Base-by-base conservation (phyloP, 2,797 vertebrate genomes). In the Muscicapa striata region DNA sequence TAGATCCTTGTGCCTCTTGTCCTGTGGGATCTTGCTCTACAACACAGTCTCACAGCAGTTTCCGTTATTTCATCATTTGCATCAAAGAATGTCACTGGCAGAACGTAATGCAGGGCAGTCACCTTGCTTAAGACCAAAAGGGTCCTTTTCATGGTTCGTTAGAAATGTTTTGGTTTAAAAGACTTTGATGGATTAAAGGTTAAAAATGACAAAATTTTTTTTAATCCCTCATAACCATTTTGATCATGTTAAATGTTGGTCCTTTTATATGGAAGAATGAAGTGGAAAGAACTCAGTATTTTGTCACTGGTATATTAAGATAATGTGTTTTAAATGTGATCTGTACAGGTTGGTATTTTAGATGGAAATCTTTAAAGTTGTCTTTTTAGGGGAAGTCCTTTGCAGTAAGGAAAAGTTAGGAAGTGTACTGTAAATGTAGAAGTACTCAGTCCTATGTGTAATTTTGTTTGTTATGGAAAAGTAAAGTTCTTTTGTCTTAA, bases 401-500 rank as follows among this genome's bases (percentile, higher is more conserved):
- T 88, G 89, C 93, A 97, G 93, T 97, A 92, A 95, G 85, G 90
- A 94, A 19, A 52, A 81, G 62, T 32, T 95, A 95, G 95, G 64
- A 96, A 93, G 74, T 78, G 52, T 95, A 83, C 90, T 97, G 95
- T 97, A 94, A 94, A 90, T 14, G 89, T 97, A 92, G 96, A 92
- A 92, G 89, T 93, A 85, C 87, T 93, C 93, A 89, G 87, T 96
- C 94, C 89, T 90, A 66, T 89, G 74, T 98, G 95, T 97, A 57
- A 96, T 96, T 97, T 96, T 95, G 94, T 94, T 97, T 92, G 95
- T 95, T 95, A 96, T 84, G 85, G 87, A 96, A 90, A 95, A 94
- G 93, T 96, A 84, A 97, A 97, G 49, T 95, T 96, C 70, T 83
- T 96, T 93, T 95, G 82, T 96, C 92, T 84, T 96, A 96, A 83